phyloP scores from a whole-genome alignment of 2,888 invertebrate species.

The Drosophila robusta region DNA sequence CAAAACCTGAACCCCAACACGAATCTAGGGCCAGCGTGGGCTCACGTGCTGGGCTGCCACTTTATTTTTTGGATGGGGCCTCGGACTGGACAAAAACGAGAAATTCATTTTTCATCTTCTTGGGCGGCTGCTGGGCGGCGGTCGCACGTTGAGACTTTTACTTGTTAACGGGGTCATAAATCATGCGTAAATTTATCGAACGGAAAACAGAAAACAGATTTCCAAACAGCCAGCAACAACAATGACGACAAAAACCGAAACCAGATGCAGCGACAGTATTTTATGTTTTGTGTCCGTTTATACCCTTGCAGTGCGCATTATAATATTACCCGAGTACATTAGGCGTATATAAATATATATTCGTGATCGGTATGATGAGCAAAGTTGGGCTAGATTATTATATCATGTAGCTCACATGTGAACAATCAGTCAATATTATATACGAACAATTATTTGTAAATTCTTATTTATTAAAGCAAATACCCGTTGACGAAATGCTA shows the following conservation, averaged over 20 bases:
- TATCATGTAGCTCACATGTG: too few species aligned
- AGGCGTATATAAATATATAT: background rate
- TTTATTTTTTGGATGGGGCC: slow-evolving; percentile 32
- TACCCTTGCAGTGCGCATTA: slow-evolving; percentile 5
- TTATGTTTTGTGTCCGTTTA: slow-evolving; percentile 10
- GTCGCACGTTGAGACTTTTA: slow-evolving; percentile 78
- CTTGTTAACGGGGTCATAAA: slow-evolving; percentile 80
- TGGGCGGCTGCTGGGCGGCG: slow-evolving; percentile 57
- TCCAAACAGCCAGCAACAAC: slow-evolving; percentile 57
- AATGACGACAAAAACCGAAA: slow-evolving; percentile 48
- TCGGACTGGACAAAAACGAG: slow-evolving; percentile 62
- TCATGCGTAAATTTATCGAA: slow-evolving; percentile 80
- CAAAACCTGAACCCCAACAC: slow-evolving; percentile 28
- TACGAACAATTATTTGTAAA: too few species aligned
- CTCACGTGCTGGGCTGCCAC: slow-evolving; percentile 56
- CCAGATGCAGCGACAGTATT: slow-evolving; percentile 67
- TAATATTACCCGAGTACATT: slow-evolving; percentile 1
- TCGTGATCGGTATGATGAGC: too few species aligned
- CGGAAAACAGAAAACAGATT: slow-evolving; percentile 80
- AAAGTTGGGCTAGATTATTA: too few species aligned
- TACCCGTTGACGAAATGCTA: too few species aligned
- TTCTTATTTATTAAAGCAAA: too few species aligned
- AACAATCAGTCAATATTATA: too few species aligned
- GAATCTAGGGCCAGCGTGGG: slow-evolving; percentile 35
- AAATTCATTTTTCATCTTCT: slow-evolving; percentile 77